A percentile compares a stretch with the other conserved stretches of the same genome.
Evolutionary conservation across 1,140 invertebrate genomes (phyloP).

Genomic region (Drosophila paulistorum): DNA sequence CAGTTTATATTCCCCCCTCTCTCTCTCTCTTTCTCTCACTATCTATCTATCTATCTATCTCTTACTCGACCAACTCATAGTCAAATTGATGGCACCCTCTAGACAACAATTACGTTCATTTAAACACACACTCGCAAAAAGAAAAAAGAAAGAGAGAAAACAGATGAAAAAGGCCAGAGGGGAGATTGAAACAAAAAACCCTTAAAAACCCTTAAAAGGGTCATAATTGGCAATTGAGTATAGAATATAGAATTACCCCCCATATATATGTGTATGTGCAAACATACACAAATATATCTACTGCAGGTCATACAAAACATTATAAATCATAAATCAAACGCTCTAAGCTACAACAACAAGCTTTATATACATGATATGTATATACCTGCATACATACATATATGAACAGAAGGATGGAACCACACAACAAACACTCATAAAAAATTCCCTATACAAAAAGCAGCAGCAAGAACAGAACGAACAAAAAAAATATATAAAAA

Average conservation of each 20-base stretch:
- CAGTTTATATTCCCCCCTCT: neutral
- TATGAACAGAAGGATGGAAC: constrained; percentile 23
- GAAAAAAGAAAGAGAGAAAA: neutral
- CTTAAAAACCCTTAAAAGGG: constrained; percentile 63
- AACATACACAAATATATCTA: constrained; percentile 23
- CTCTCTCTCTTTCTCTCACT: neutral
- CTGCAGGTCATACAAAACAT: constrained; percentile 32
- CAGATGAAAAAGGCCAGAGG: neutral
- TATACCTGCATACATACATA: constrained; percentile 29
- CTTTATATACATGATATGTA: neutral
- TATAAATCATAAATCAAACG: constrained; percentile 66
- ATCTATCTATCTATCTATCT: neutral
- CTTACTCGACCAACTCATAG: neutral
- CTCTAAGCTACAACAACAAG: constrained; percentile 46
- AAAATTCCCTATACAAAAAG: constrained; percentile 5
- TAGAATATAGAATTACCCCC: constrained; percentile 61
- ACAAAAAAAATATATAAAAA: neutral
- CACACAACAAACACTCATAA: constrained; percentile 36
- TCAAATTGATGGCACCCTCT: constrained; percentile 12
- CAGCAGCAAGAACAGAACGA: neutral
- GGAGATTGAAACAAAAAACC: constrained; percentile 23
- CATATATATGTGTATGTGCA: constrained; percentile 23
- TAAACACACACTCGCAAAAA: constrained; percentile 33
- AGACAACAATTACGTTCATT: constrained; percentile 38
- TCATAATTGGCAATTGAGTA: constrained; percentile 76